These are phyloP conservation scores for Perca schrenkii DNA, from an alignment of 2,113 vertebrate species.

Conservation along the genomic window DNA sequence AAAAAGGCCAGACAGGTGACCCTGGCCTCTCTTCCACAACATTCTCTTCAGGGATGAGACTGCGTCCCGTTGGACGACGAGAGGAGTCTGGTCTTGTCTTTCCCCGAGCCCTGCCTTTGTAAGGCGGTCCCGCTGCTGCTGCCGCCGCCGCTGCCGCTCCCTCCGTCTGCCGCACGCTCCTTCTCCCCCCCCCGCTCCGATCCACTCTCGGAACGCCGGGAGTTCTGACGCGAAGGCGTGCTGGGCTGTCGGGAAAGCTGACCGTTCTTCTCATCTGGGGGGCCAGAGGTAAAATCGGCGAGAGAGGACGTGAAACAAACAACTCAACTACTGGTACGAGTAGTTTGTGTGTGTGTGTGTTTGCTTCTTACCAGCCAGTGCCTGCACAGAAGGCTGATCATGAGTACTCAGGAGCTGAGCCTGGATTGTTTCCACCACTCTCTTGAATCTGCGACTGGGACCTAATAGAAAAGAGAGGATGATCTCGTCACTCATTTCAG, in stretches of 20 bases:
- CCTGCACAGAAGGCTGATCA: slow-evolving; percentile 94
- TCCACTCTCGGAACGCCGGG: slow-evolving; percentile 85
- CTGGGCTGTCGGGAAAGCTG: slow-evolving; percentile 84
- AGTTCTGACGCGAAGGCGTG: slow-evolving; percentile 87
- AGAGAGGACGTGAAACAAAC: background rate
- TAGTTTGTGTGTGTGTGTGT: background rate
- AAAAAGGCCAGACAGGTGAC: slow-evolving; percentile 26
- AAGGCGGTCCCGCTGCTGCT: slow-evolving; percentile 64
- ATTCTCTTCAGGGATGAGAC: slow-evolving; percentile 85
- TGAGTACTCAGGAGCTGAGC: slow-evolving; percentile 92
- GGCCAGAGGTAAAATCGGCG: background rate
- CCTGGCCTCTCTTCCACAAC: slow-evolving; percentile 42
- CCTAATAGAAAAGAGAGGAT: slow-evolving; percentile 61
- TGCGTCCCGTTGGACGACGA: slow-evolving; percentile 90
- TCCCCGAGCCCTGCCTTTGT: slow-evolving; percentile 87
- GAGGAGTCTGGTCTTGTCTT: slow-evolving; percentile 91
- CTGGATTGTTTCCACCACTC: slow-evolving; percentile 95
- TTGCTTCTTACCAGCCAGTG: slow-evolving; percentile 86
- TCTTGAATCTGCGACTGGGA: slow-evolving; percentile 93
- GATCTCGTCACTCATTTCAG: too few relatives aligned
- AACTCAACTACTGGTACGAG: background rate
- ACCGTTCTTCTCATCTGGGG: slow-evolving; percentile 91
- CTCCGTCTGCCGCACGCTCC: slow-evolving; percentile 54
- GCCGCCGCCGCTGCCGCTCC: slow-evolving; percentile 17
- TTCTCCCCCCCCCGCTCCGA: slow-evolving; percentile 70